Percentiles rank a stretch among this genome's conserved stretches.
Conservation (phyloP, 2,888 invertebrate species). For the Harpalus rufipes region DNA sequence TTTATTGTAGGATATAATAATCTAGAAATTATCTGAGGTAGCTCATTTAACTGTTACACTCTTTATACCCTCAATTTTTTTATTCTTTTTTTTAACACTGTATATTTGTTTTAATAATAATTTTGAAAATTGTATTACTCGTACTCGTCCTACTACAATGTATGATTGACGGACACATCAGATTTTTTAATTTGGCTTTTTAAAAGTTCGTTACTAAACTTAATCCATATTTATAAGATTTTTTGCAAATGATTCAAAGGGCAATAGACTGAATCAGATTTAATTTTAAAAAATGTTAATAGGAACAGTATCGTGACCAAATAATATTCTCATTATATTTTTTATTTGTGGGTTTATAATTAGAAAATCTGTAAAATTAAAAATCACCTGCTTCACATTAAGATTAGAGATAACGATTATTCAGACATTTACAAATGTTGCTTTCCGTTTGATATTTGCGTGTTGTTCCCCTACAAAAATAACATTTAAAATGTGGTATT, state of each 20-base stretch:
- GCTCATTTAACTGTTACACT: too few species aligned
- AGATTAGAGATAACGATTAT: background rate
- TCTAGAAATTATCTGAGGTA: too few species aligned
- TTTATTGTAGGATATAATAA: too few species aligned
- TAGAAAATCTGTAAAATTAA: slow-evolving; percentile 1
- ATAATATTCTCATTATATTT: background rate
- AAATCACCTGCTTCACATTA: slow-evolving; percentile 1
- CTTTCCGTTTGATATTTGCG: slow-evolving; percentile 5
- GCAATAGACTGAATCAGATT: background rate
- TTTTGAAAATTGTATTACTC: too few species aligned
- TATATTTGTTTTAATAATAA: too few species aligned
- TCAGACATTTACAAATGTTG: slow-evolving; percentile 2
- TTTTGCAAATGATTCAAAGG: background rate
- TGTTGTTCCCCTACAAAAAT: background rate
- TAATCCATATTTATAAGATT: background rate
- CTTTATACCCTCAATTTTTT: too few species aligned
- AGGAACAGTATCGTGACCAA: background rate
- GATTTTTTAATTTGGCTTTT: too few species aligned
- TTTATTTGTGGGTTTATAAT: slow-evolving; percentile 1
- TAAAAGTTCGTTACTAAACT: background rate
- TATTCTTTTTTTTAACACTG: too few species aligned
- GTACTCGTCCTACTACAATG: too few species aligned
- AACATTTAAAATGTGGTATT: background rate
- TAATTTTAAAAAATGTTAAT: background rate
- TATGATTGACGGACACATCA: too few species aligned